Evolutionary conservation across 2,888 invertebrate genomes (phyloP).

Genomic region (Melanostoma mellinum): DNA sequence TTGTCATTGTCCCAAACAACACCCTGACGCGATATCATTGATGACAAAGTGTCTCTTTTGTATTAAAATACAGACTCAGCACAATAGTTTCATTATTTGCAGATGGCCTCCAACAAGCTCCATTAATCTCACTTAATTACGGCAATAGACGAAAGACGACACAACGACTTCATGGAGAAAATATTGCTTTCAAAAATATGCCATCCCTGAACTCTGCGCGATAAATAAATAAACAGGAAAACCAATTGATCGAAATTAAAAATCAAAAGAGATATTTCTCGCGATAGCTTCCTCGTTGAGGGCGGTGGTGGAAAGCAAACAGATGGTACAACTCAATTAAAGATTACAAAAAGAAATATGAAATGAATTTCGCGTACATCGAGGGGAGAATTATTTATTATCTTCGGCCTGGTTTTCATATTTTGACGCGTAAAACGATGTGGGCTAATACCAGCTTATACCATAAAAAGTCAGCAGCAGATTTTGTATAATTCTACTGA

Average conservation of each 20-base stretch:
- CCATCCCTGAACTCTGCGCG: neutral
- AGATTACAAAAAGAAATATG: neutral
- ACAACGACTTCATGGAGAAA: too few relatives aligned
- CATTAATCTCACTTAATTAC: slow-evolving; percentile 56
- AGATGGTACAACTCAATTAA: slow-evolving; percentile 45
- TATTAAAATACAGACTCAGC: too few relatives aligned
- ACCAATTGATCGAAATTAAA: slow-evolving; percentile 48
- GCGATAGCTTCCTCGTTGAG: slow-evolving; percentile 20
- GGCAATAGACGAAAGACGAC: neutral
- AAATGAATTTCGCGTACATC: neutral
- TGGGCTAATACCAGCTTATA: slow-evolving; percentile 44
- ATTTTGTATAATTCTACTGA: slow-evolving; percentile 23
- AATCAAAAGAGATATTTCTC: slow-evolving; percentile 36
- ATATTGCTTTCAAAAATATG: neutral
- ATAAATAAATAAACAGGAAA: slow-evolving; percentile 18
- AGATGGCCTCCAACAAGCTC: slow-evolving; percentile 43
- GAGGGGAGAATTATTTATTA: slow-evolving; percentile 4
- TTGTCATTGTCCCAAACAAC: too few relatives aligned
- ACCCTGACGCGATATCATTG: too few relatives aligned
- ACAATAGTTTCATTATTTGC: neutral
- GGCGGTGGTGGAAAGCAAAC: slow-evolving; percentile 27
- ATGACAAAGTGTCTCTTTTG: too few relatives aligned
- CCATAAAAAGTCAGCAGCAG: slow-evolving; percentile 15
- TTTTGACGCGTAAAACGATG: slow-evolving; percentile 30
- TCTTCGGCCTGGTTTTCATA: neutral